Conservation (phyloP, 2,797 vertebrate species). For the Acanthornis magna region DNA sequence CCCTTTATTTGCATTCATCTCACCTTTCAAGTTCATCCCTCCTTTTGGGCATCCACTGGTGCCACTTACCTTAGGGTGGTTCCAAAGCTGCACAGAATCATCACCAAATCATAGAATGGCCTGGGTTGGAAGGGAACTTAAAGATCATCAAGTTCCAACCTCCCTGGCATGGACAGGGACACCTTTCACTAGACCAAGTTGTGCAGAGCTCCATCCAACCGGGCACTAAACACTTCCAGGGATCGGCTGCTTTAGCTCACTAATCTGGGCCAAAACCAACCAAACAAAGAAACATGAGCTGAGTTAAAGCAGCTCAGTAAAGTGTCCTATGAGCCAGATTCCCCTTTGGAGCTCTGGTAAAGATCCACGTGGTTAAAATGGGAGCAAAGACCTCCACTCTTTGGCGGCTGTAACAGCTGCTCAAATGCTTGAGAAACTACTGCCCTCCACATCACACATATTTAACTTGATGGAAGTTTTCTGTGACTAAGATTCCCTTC, state of each 20-base stretch:
- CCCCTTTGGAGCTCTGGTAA: accelerated
- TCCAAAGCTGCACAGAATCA: background rate
- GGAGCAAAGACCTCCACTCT: no score
- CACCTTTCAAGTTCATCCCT: background rate
- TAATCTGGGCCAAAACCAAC: background rate
- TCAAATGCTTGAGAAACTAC: background rate
- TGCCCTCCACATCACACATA: no score
- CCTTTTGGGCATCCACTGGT: background rate
- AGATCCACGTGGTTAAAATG: background rate
- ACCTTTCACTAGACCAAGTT: background rate
- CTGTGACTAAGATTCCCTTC: background rate
- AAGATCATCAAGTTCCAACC: background rate
- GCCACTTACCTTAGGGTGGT: background rate
- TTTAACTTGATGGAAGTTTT: background rate
- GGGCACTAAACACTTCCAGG: background rate
- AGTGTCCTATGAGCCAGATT: accelerated
- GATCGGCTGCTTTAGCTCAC: background rate
- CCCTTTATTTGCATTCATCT: background rate
- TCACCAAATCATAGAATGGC: background rate
- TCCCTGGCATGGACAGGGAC: background rate
- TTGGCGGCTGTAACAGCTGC: background rate
- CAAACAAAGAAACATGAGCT: accelerated
- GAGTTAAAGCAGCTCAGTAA: background rate
- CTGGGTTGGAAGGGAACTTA: background rate
- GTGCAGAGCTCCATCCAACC: background rate